Base-by-base conservation (phyloP, 2,797 vertebrate genomes). In the Hephaestus fuliginosus region DNA sequence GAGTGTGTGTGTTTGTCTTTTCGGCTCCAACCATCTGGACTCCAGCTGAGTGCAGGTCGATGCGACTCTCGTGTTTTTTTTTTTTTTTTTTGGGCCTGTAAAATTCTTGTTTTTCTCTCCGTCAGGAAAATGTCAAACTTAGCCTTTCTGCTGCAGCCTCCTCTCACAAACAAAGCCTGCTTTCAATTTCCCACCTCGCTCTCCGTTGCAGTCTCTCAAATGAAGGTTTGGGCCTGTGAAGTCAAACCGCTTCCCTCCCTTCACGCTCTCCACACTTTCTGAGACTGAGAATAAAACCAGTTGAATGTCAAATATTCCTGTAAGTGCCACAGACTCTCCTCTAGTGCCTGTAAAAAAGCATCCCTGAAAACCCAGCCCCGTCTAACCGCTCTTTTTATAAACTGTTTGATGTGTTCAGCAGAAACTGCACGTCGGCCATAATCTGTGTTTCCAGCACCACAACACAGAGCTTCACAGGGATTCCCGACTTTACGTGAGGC, bases 41-140 rank as follows among this genome's bases (percentile, higher is more conserved):
- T 75, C 70, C 90, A 90, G 88, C 89, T 93, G 92, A 80, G 70
- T 2, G 10, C 2, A 5, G 43, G 65, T 86, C 39, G 13, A 28
- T 66, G 68, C 55, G 58, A 67, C 25, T 25, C 1, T 25, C 25
- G 25, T 25, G 25, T 25, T 25, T 25, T 25, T 25, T 63, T 25
- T 25, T 25, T 25, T 63, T 88, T 81, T 89, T 85, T 65, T 57
- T 51, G 17, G 80, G 74, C 61, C 64, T 1, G 8, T 90, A 25
- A 78, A 86, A 88, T 13, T 81, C 78, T 76, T 83, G 69, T 88
- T 86, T 89, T 80, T 55, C 62, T 76, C 76, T 68, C 52, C 13
- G 66, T 74, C 7, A 44, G 65, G 51, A 83, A 41, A 60, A 68
- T 76, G 43, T 89, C 74, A 74, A 2, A 85, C 83, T 64, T 33